These are phyloP conservation scores for Cecropterus lyciades DNA, from an alignment of 1,140 invertebrate genomes.

Conservation along the genomic window DNA sequence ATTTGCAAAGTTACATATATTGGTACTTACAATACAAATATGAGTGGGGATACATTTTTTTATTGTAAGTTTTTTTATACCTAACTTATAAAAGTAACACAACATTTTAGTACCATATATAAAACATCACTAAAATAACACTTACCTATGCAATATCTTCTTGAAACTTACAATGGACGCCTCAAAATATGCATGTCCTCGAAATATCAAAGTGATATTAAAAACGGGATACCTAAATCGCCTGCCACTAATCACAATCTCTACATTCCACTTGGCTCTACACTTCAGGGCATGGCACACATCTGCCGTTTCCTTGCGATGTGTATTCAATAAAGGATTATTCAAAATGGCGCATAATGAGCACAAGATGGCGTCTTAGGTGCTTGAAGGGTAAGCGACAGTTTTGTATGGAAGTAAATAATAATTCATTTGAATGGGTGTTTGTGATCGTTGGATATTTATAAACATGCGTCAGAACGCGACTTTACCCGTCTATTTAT, in stretches of 20 bases:
- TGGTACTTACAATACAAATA: too few relatives aligned
- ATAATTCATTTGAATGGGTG: not conserved
- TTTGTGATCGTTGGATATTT: not conserved
- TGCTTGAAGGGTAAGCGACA: slow-evolving; percentile 46
- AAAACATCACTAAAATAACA: too few relatives aligned
- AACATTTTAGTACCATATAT: too few relatives aligned
- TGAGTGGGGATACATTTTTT: too few relatives aligned
- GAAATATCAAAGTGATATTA: not conserved
- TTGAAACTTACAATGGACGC: too few relatives aligned
- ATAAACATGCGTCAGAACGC: not conserved
- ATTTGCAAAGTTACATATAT: too few relatives aligned
- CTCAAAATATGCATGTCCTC: not conserved
- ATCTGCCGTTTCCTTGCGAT: slow-evolving; percentile 60
- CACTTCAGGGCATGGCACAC: slow-evolving; percentile 55
- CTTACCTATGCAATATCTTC: too few relatives aligned
- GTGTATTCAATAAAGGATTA: slow-evolving; percentile 60
- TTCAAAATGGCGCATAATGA: slow-evolving; percentile 66
- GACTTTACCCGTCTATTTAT: too few relatives aligned
- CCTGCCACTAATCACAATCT: slow-evolving; percentile 30
- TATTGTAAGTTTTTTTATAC: too few relatives aligned
- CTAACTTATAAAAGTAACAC: too few relatives aligned
- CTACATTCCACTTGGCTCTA: slow-evolving; percentile 38
- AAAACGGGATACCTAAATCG: not conserved
- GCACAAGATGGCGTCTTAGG: slow-evolving; percentile 70
- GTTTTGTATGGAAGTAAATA: slow-evolving; percentile 22